A percentile compares a stretch with the other conserved stretches of the same genome.
phyloP scores from a whole-genome alignment of 2,888 invertebrate genomes.

The Ichneumoninae sp. region DNA sequence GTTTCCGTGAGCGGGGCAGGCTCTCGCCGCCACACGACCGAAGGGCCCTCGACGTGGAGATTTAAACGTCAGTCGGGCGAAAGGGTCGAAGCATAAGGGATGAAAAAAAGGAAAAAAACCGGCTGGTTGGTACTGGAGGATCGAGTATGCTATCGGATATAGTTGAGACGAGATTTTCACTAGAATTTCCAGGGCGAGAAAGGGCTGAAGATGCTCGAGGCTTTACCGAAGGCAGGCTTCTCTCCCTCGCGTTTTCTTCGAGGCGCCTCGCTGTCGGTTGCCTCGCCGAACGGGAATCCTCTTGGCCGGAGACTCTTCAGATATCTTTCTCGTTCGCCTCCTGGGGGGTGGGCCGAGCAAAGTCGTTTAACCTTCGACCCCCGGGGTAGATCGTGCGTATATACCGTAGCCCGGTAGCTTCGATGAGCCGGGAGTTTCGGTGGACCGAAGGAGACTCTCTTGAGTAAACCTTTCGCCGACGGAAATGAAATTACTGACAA shows the following conservation, averaged over 20 bases:
- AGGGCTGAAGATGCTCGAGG: conserved; percentile 55
- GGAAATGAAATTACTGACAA: conserved; percentile 23
- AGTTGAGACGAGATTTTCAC: conserved; percentile 62
- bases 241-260: conserved; percentile 69
- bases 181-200: conserved; percentile 61
- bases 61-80: conserved; percentile 65
- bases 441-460: neutral
- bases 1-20: conserved; percentile 24
- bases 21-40: conserved; percentile 32
- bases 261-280: conserved; percentile 61
- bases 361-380: conserved; percentile 59
- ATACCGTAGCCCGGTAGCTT: neutral
- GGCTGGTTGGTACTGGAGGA: conserved; percentile 62
- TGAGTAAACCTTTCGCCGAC: conserved; percentile 14
- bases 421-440: conserved; percentile 13
- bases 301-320: conserved; percentile 46
- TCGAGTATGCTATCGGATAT: conserved; percentile 66
- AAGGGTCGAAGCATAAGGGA: conserved; percentile 65
- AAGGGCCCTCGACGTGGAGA: conserved; percentile 48
- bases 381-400: conserved; percentile 18
- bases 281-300: conserved; percentile 73
- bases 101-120: conserved; percentile 47
- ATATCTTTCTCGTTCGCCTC: conserved; percentile 53
- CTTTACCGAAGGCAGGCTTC: conserved; percentile 13
- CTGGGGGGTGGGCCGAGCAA: conserved; percentile 25